Evolutionary conservation across 2,113 vertebrate species (phyloP), one percentile per base, ranked within the genome.

Genomic region (Propithecus coquereli): DNA sequence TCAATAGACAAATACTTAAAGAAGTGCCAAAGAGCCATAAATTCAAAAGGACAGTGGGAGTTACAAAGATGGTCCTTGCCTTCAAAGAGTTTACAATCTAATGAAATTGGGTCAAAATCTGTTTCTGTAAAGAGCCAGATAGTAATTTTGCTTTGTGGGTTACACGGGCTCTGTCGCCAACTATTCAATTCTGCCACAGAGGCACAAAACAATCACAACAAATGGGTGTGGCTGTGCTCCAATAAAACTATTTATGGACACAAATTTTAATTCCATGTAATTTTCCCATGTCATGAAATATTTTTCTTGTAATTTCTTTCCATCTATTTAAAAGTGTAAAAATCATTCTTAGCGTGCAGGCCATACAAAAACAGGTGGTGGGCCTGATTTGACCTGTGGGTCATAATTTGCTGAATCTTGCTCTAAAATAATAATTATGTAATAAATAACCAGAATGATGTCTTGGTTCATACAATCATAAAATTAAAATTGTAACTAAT

Each of bases 21-120:
- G 52, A 91, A 47, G 71, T 9, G 40, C 20, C 7, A 2, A 52
- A 85, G 74, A 45, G n/a, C 40, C 45, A 76, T 23, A 32, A 27
- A 32, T 52, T 43, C 16, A n/a, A 93, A 83, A 57, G 20, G n/a
- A 10, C 2, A 20, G 22, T 3, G 4, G 70, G 40, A 87, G 37
- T 73, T 18, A 20, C 25, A 88, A 34, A 32, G 70, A 92, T 0
- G 13, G 18, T 0, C 50, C 61, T 52, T 93, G 81, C 80, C 90
- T 79, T 93, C 79, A 86, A 94, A 94, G 73, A 50, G 74, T 40
- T 79, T 84, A 74, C 37, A 65, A 12, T 76, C 88, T 59, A 82
- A 85, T 81, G 54, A 61, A 79, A 45, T 1, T 37, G 3, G 3
- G 37, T 32, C 0, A 4, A 23, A 84, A 23, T 5, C 1, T 50